Evolutionary conservation across 2,888 invertebrate genomes (phyloP).

Genomic region (Conops quadrifasciatus): DNA sequence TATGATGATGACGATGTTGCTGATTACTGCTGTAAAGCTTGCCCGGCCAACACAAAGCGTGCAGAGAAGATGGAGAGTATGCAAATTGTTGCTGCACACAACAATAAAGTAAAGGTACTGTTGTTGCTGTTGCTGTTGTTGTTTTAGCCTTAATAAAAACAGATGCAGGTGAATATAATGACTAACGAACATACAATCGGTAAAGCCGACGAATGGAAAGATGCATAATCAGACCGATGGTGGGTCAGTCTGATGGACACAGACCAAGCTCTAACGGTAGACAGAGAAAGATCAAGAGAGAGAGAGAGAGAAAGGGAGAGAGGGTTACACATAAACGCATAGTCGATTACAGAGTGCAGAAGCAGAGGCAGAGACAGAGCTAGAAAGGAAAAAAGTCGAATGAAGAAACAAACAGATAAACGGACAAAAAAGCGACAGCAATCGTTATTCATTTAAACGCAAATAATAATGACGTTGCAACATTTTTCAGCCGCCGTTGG

Average conservation of each 20-base stretch:
- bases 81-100: conserved; percentile 24
- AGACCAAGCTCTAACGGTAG: no score
- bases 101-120: no score
- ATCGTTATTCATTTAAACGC: conserved; percentile 32
- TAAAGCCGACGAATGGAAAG: neutral
- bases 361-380: no score
- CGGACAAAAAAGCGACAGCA: conserved; percentile 17
- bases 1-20: neutral
- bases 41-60: neutral
- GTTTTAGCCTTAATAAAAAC: conserved; percentile 4
- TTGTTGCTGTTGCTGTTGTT: conserved; percentile 2
- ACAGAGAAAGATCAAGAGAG: neutral
- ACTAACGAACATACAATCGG: neutral
- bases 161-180: neutral
- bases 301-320: no score
- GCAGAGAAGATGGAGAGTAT: neutral
- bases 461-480: conserved; percentile 35
- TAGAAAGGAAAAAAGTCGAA: no score
- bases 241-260: no score
- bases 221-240: no score
- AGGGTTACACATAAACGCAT: no score
- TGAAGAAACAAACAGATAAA: neutral
- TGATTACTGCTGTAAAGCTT: no score
- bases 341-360: no score
- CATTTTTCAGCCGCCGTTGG: conserved; percentile 13